Evolutionary conservation across 2,888 invertebrate species (phyloP).

Genomic region (Macaria liturata): DNA sequence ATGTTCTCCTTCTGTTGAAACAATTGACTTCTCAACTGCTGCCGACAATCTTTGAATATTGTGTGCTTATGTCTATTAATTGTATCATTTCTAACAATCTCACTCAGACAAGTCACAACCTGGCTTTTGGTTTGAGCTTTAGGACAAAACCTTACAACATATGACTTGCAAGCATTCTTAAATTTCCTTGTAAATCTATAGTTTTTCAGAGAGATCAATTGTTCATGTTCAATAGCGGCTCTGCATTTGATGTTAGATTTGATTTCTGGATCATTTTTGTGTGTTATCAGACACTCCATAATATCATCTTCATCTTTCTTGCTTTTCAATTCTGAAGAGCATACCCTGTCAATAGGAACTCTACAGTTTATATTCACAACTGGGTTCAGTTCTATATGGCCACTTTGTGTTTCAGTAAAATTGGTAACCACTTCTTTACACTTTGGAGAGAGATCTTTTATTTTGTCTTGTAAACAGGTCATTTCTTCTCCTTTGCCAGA

Average conservation of each 20-base stretch:
- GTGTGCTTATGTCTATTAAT: slow-evolving; percentile 89
- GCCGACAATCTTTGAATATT: slow-evolving; percentile 94
- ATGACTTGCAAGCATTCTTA: slow-evolving; percentile 95
- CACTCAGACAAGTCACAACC: slow-evolving; percentile 93
- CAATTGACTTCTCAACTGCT: slow-evolving; percentile 94
- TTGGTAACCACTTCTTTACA: slow-evolving; percentile 91
- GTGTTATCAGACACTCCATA: slow-evolving; percentile 96
- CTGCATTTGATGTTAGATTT: slow-evolving; percentile 92
- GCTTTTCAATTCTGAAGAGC: slow-evolving; percentile 86
- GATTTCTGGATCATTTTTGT: slow-evolving; percentile 94
- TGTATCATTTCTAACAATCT: slow-evolving; percentile 95
- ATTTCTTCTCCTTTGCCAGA: slow-evolving; percentile 96
- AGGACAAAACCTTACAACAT: slow-evolving; percentile 88
- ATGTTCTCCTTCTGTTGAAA: slow-evolving; percentile 96
- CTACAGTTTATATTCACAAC: slow-evolving; percentile 92
- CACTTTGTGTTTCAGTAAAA: slow-evolving; percentile 95
- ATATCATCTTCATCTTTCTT: slow-evolving; percentile 93
- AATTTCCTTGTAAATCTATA: slow-evolving; percentile 97
- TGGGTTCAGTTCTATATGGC: slow-evolving; percentile 94
- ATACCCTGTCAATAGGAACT: slow-evolving; percentile 90
- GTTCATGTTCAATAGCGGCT: slow-evolving; percentile 98
- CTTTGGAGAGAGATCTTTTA: slow-evolving; percentile 86
- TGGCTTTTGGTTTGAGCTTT: slow-evolving; percentile 90
- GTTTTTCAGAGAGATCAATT: slow-evolving; percentile 95
- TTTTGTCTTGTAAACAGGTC: slow-evolving; percentile 93